Base-by-base conservation (phyloP, 2,888 invertebrate genomes). In the Andrena praecox region DNA sequence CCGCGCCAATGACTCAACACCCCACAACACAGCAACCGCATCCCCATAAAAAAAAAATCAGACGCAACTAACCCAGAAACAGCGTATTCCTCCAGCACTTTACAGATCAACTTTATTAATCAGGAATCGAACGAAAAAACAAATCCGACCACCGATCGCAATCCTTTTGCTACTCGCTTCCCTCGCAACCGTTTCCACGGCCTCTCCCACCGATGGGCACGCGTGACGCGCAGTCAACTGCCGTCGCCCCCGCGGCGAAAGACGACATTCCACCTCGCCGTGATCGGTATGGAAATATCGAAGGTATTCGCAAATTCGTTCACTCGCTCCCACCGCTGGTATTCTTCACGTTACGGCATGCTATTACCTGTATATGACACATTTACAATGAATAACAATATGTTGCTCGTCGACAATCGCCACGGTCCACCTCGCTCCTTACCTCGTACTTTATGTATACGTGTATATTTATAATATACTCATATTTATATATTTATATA, bases 231-330 rank as follows among this genome's bases (percentile, higher is more conserved):
- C 60, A 70, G 69, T 74, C 69, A 76, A 70, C 77, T 78, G 31
- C 54, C 70, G 69, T 77, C 82, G 70, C 77, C 75, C 77, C 74
- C 74, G 68, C 59, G 83, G 83, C 71, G 76, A 84, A 83, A 87
- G 74, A 86, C 84, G 88, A 90, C 89, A 90, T 90, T 91, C 91
- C 92, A 91, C 91, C 89, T 90, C 90, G 89, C 90, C 91, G 90
- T 89, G 86, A 86, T 91, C 89, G 91, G 91, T 89, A 92, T 89
- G 68, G 96, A 93, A 91, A 91, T 91, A 93, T 94, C 92, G 88
- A 91, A 92, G 89, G 88, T 75, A 69, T 90, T 91, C 84, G 87
- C 89, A 86, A 89, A 90, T 90, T 29, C 29, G 20, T 73, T 73
- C 54, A 54, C 54, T 20, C 54, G 54, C 54, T 54, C 54, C 54